phyloP scores from a whole-genome alignment of 2,888 invertebrate species.

The Linnaemya tessellans region DNA sequence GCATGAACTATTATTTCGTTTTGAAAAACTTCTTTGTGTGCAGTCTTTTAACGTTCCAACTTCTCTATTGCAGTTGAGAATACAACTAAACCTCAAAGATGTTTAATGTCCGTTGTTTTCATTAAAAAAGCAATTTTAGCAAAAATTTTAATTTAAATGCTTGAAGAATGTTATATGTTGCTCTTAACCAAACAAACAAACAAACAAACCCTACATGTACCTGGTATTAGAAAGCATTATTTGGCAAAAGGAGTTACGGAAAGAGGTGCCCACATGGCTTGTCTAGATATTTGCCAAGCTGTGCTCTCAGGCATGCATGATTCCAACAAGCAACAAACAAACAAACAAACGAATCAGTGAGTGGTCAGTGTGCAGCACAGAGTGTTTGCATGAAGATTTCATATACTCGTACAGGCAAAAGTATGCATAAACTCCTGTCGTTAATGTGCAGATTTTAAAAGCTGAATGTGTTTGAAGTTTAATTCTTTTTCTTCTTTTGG shows the following conservation, averaged over 20 bases:
- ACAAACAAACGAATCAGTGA: conserved; percentile 28
- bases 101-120: conserved; percentile 22
- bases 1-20: not conserved
- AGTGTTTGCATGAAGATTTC: conserved; percentile 35
- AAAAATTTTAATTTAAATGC: conserved; percentile 63
- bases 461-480: conserved; percentile 50
- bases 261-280: not conserved
- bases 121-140: conserved; percentile 46
- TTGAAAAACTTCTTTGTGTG: conserved; percentile 2
- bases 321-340: conserved; percentile 29
- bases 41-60: not conserved
- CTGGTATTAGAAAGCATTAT: conserved; percentile 21
- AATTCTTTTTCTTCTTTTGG: conserved; percentile 15
- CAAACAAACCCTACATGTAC: conserved; percentile 6
- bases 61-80: conserved; percentile 8
- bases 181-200: conserved; percentile 10
- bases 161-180: conserved; percentile 12
- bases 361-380: conserved; percentile 15
- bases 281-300: conserved; percentile 15
- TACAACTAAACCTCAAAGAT: not conserved
- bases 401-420: not conserved
- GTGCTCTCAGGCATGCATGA: conserved; percentile 48
- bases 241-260: not conserved
- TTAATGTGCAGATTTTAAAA: conserved; percentile 39
- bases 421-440: conserved; percentile 1